Base-by-base conservation (phyloP, 2,113 vertebrate genomes). In the Channa maculata region DNA sequence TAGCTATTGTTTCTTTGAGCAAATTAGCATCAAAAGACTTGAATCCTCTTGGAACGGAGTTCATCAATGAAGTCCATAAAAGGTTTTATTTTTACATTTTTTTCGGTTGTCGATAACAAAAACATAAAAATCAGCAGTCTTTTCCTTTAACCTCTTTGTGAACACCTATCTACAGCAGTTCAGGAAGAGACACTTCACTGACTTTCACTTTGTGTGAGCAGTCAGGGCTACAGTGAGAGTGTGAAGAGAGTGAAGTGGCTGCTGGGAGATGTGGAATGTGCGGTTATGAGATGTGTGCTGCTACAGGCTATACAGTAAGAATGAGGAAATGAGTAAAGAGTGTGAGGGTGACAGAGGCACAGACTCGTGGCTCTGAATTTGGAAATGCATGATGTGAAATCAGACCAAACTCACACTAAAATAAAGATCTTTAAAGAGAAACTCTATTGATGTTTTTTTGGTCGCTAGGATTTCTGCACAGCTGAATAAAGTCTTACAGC, bases 21-120 rank as follows among this genome's bases (percentile, higher is more conserved):
- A 68, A 74, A 79, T 80, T 75, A 54, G 63, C 60, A 70, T 61
- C 15, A 73, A 58, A 67, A 79, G 24, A 24, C 24, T 24, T 24
- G 24, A 24, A 24, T 24, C 24, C 1, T 24, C 24, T 24, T 24
- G 24, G 24, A 24, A 24, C 24, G 1, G 1, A 24, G 24, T 24
- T 24, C 24, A 24, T 24, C 24, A 24, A 24, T 1, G 1, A 24
- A 24, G 24, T 24, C 24, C 24, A 24, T 24, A 24, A 24, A 24
- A 24, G 24, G 24, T 24, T 24, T 24, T 24, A 24, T 24, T 24
- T 24, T 24, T 24, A 24, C 24, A 24, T 24, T 24, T 24, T 24
- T 24, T 24, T 24, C 24, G 24, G 24, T 24, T 24, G 24, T 1
- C 24, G 1, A 24, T 24, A 24, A 24, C 24, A 24, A 24, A 24